phyloP scores from a whole-genome alignment of 2,888 invertebrate species.

The Drosophila mettleri region DNA sequence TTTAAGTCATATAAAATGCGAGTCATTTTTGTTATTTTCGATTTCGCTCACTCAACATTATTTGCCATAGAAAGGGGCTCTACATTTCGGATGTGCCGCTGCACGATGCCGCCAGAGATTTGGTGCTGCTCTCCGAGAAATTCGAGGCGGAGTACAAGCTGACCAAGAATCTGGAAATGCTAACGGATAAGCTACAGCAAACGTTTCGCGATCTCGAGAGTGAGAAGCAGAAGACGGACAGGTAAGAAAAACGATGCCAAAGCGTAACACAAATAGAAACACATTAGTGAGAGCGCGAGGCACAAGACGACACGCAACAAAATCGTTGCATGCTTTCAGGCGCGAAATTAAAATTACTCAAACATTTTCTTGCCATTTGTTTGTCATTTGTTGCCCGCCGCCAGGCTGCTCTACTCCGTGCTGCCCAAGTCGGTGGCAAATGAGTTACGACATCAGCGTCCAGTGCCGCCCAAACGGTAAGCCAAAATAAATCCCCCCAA shows the following conservation, averaged over 20 bases:
- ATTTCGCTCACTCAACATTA: slow-evolving; percentile 1
- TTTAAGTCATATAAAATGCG: slow-evolving; percentile 62
- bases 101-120: slow-evolving; percentile 97
- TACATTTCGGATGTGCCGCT: slow-evolving; percentile 97
- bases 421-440: slow-evolving; percentile 97
- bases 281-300: slow-evolving; percentile 46
- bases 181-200: slow-evolving; percentile 97
- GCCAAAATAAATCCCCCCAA: slow-evolving; percentile 33
- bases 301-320: slow-evolving; percentile 15
- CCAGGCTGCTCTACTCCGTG: slow-evolving; percentile 96
- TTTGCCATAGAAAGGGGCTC: slow-evolving; percentile 90
- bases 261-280: slow-evolving; percentile 41
- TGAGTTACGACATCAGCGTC: slow-evolving; percentile 95
- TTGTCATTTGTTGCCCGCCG: slow-evolving; percentile 53
- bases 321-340: slow-evolving; percentile 59
- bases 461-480: slow-evolving; percentile 94
- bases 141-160: slow-evolving; percentile 98
- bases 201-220: slow-evolving; percentile 96
- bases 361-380: slow-evolving; percentile 58
- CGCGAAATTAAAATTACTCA: slow-evolving; percentile 65
- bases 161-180: slow-evolving; percentile 95
- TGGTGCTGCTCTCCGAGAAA: slow-evolving; percentile 97
- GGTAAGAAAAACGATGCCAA: slow-evolving; percentile 86
- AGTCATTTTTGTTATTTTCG: slow-evolving; percentile 48
- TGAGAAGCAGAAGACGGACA: slow-evolving; percentile 98